Percentiles rank a stretch among this genome's conserved stretches.
These are phyloP conservation scores for Brenthis ino DNA, from an alignment of 2,888 invertebrate genomes.

Conservation along the genomic window DNA sequence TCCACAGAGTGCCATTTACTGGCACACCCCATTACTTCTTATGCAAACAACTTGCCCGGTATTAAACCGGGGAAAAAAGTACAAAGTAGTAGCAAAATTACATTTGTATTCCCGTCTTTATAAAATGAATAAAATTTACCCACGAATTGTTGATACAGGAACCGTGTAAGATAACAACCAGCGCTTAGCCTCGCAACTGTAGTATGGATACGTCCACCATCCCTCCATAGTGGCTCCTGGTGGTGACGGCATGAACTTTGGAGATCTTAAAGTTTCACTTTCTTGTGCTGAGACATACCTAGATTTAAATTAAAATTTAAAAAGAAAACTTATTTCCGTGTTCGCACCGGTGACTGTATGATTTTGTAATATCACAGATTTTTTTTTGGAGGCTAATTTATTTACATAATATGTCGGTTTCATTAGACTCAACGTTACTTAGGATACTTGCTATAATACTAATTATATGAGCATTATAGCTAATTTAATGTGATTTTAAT, in stretches of 20 bases:
- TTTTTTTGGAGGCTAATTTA: not conserved
- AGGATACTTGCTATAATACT: no score
- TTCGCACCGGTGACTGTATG: no score
- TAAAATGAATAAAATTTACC: constrained; percentile 53
- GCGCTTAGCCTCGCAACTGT: constrained; percentile 88
- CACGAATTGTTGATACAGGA: constrained; percentile 68
- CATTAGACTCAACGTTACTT: no score
- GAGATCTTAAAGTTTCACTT: constrained; percentile 83
- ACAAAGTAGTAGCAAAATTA: not conserved
- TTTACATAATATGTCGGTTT: no score
- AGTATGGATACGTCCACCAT: constrained; percentile 95
- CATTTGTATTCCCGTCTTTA: constrained; percentile 7
- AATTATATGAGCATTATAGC: no score
- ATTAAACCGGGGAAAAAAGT: no score
- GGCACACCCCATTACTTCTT: no score
- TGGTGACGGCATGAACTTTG: constrained; percentile 86
- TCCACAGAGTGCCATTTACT: no score
- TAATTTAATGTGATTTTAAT: no score
- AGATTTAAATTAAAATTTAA: not conserved
- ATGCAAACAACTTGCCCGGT: no score
- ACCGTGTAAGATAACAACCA: constrained; percentile 95
- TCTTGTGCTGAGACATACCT: constrained; percentile 86
- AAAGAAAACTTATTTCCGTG: no score
- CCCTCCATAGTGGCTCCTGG: constrained; percentile 86
- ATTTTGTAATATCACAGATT: not conserved